A percentile compares a stretch with the other conserved stretches of the same genome.
These are phyloP conservation scores for Chaetogeoica ovagalla DNA, from an alignment of 2,888 invertebrate species.

Conservation along the genomic window DNA sequence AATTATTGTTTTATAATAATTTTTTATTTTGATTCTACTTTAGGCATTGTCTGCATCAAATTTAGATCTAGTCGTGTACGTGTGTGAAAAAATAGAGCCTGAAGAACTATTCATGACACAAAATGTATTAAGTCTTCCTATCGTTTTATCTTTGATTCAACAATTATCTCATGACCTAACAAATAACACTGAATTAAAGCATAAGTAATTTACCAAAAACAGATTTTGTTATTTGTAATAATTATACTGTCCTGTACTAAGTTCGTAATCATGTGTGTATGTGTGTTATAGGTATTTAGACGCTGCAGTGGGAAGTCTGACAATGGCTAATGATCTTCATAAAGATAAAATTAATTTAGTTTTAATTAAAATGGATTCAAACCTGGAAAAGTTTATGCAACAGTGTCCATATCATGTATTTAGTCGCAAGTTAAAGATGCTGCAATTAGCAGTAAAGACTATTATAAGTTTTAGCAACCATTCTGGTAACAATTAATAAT, in stretches of 20 bases:
- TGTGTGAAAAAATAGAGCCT: constrained; percentile 83
- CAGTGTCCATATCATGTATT: background rate
- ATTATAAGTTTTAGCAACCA: constrained; percentile 6
- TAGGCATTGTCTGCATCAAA: constrained; percentile 88
- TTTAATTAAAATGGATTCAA: constrained; percentile 17
- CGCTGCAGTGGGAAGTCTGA: constrained; percentile 82
- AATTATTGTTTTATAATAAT: no score
- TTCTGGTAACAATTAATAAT: background rate
- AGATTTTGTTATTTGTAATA: background rate
- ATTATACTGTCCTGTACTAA: background rate
- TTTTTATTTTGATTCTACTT: constrained; percentile 16
- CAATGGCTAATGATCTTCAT: constrained; percentile 66
- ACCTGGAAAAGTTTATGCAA: constrained; percentile 16
- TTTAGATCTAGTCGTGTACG: constrained; percentile 80
- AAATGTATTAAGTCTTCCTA: constrained; percentile 58
- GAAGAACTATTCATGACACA: constrained; percentile 68
- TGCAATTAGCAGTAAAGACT: constrained; percentile 22
- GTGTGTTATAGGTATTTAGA: constrained; percentile 74
- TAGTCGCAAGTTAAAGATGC: constrained; percentile 22
- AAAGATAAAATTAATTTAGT: constrained; percentile 26
- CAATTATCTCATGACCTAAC: constrained; percentile 89
- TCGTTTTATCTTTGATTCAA: constrained; percentile 89
- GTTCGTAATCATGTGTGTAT: constrained; percentile 51
- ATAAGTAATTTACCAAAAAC: constrained; percentile 65
- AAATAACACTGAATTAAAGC: constrained; percentile 79